Conservation (phyloP, 2,888 invertebrate species). For the Napeogenes inachia region DNA sequence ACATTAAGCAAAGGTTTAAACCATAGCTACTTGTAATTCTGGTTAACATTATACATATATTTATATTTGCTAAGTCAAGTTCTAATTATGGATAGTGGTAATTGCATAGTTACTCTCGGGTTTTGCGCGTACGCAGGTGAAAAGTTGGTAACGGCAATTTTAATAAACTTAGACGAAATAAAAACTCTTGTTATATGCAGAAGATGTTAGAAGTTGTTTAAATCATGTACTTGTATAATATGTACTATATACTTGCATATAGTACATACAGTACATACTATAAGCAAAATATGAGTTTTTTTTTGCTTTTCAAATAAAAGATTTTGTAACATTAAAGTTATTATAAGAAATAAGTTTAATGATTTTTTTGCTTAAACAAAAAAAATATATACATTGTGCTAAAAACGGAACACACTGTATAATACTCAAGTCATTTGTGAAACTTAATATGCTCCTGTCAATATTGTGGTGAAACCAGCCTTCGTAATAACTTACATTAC, state of each 20-base stretch:
- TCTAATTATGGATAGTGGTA: constrained; percentile 2
- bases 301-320: too few relatives aligned
- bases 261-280: too few relatives aligned
- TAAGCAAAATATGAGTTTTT: too few relatives aligned
- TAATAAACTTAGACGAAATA: constrained; percentile 37
- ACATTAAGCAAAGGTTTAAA: not conserved
- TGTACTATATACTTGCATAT: too few relatives aligned
- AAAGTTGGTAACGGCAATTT: constrained; percentile 40
- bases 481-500: constrained; percentile 13
- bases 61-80: not conserved
- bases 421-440: constrained; percentile 1
- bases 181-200: constrained; percentile 6
- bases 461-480: constrained; percentile 20
- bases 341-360: too few relatives aligned
- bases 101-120: constrained; percentile 14
- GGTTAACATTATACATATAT: too few relatives aligned
- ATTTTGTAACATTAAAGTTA: too few relatives aligned
- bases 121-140: constrained; percentile 24
- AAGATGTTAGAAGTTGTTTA: constrained; percentile 23
- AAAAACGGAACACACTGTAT: too few relatives aligned
- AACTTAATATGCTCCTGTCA: constrained; percentile 20
- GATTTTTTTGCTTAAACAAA: too few relatives aligned
- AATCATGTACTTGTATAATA: too few relatives aligned
- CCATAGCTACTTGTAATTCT: too few relatives aligned
- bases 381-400: too few relatives aligned